A percentile compares a stretch with the other conserved stretches of the same genome.
Conservation (phyloP, 2,888 invertebrate species). For the Siphlonurus alternatus region DNA sequence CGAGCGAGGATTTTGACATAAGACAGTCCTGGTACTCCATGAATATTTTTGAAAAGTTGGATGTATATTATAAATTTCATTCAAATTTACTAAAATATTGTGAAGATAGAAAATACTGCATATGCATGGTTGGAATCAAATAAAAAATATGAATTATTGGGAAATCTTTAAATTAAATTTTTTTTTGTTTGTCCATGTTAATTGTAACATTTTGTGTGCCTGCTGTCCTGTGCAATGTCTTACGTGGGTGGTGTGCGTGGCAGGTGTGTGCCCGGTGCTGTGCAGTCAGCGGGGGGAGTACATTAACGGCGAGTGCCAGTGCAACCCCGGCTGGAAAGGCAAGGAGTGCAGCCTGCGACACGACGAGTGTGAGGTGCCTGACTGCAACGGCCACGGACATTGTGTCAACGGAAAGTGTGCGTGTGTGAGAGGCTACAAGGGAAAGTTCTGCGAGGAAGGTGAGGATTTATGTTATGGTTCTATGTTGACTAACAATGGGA, state of each 20-base stretch:
- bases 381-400: slow-evolving; percentile 91
- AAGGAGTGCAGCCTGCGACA: slow-evolving; percentile 89
- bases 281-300: slow-evolving; percentile 96
- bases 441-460: slow-evolving; percentile 85
- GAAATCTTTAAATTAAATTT: too few relatives aligned
- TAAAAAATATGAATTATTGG: too few relatives aligned
- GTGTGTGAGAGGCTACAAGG: slow-evolving; percentile 87
- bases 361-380: slow-evolving; percentile 91
- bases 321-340: slow-evolving; percentile 97
- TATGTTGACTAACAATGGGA: too few relatives aligned
- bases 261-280: slow-evolving; percentile 87
- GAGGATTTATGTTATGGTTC: slow-evolving; percentile 19
- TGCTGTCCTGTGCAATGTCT: too few relatives aligned
- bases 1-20: too few relatives aligned
- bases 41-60: neutral
- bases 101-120: too few relatives aligned
- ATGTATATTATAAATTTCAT: neutral
- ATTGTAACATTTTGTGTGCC: too few relatives aligned
- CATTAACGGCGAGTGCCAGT: slow-evolving; percentile 90
- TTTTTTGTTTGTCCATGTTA: too few relatives aligned
- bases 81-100: neutral
- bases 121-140: too few relatives aligned
- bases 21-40: too few relatives aligned
- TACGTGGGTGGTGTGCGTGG: too few relatives aligned
- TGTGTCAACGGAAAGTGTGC: slow-evolving; percentile 91